Evolutionary conservation across 2,888 invertebrate genomes (phyloP).

Genomic region (Ctena decussata): DNA sequence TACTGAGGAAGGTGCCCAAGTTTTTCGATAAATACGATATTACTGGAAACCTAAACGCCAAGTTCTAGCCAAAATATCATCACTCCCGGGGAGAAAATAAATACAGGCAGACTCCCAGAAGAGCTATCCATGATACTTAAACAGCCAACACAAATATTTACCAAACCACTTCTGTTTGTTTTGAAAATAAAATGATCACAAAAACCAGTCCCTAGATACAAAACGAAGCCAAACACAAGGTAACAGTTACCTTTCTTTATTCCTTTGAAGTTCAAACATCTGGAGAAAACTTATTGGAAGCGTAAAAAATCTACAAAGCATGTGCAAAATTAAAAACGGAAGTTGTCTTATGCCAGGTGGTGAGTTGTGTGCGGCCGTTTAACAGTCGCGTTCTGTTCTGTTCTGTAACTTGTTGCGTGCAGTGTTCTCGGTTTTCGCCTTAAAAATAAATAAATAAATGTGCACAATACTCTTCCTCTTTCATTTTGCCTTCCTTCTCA

Average conservation of each 20-base stretch:
- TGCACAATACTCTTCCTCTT: too few relatives aligned
- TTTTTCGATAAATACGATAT: too few relatives aligned
- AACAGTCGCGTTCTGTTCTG: too few relatives aligned
- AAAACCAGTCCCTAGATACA: conserved; percentile 61
- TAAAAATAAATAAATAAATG: too few relatives aligned
- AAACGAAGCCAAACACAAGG: background rate
- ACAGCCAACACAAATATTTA: conserved; percentile 59
- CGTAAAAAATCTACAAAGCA: background rate
- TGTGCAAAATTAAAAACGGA: conserved; percentile 12
- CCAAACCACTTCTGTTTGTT: conserved; percentile 53
- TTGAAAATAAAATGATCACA: conserved; percentile 68
- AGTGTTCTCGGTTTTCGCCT: too few relatives aligned
- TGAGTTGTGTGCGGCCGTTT: too few relatives aligned
- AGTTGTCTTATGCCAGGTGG: too few relatives aligned
- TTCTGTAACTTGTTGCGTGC: too few relatives aligned
- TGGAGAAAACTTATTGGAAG: conserved; percentile 1
- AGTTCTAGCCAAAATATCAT: too few relatives aligned
- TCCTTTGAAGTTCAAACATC: conserved; percentile 49
- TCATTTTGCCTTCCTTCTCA: too few relatives aligned
- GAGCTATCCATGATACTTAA: background rate
- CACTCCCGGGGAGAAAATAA: background rate
- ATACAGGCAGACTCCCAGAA: background rate
- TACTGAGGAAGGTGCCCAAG: too few relatives aligned
- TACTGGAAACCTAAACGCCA: too few relatives aligned
- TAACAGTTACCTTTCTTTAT: background rate